A percentile compares a stretch with the other conserved stretches of the same genome.
These are phyloP conservation scores for Cheumatopsyche charites DNA, from an alignment of 1,140 invertebrate species.

Conservation along the genomic window DNA sequence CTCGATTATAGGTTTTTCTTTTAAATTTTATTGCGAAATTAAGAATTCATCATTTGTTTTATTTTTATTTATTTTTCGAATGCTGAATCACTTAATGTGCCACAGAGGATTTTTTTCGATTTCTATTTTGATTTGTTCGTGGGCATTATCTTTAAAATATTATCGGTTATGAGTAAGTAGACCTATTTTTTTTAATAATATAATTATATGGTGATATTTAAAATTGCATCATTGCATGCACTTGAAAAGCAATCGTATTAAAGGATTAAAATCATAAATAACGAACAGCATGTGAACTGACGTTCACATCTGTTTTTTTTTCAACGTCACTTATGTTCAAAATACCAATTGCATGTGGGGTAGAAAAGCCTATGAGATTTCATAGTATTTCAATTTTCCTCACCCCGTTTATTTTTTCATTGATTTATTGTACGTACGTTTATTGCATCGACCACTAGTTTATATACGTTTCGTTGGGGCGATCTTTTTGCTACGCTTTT, in stretches of 20 bases:
- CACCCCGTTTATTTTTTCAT: slow-evolving; percentile 8
- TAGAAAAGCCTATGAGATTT: slow-evolving; percentile 10
- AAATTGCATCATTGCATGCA: slow-evolving; percentile 6
- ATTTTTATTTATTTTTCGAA: too few relatives aligned
- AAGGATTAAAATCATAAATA: slow-evolving; percentile 19
- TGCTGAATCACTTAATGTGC: too few relatives aligned
- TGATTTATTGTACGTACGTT: slow-evolving; percentile 13
- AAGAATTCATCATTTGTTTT: too few relatives aligned
- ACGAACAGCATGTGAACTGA: neutral
- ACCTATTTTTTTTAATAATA: too few relatives aligned
- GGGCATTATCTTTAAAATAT: too few relatives aligned
- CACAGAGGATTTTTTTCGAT: too few relatives aligned
- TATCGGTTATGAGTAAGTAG: too few relatives aligned
- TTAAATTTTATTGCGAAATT: too few relatives aligned
- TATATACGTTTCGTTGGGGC: neutral
- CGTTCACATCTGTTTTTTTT: slow-evolving; percentile 10
- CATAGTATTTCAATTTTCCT: slow-evolving; percentile 14
- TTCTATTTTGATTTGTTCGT: too few relatives aligned
- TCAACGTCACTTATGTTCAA: neutral
- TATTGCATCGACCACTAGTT: neutral
- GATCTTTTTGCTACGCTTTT: too few relatives aligned
- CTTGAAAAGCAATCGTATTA: slow-evolving; percentile 7
- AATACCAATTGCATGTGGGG: neutral
- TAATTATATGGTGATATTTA: too few relatives aligned
- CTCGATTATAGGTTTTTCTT: too few relatives aligned